phyloP scores from a whole-genome alignment of 2,888 invertebrate genomes.

The Aethes cnicana region DNA sequence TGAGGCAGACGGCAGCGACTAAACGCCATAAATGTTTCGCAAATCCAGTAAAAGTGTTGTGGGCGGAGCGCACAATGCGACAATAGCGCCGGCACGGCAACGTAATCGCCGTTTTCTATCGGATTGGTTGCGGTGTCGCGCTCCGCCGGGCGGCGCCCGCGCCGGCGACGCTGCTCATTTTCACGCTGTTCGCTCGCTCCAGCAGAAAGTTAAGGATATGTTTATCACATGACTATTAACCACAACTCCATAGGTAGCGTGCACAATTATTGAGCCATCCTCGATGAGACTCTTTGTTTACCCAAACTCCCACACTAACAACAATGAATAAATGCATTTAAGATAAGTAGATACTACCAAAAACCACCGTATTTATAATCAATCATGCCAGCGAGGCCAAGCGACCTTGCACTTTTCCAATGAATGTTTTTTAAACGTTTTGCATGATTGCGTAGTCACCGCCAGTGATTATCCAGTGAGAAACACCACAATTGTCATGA shows the following conservation, averaged over 20 bases:
- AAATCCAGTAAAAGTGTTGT: constrained; percentile 76
- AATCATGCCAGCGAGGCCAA: constrained; percentile 33
- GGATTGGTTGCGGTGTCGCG: constrained; percentile 75
- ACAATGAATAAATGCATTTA: constrained; percentile 19
- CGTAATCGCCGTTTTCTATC: constrained; percentile 80
- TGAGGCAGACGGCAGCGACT: constrained; percentile 53
- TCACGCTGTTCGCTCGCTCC: constrained; percentile 36
- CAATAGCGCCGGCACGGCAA: constrained; percentile 61
- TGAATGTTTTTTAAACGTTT: constrained; percentile 54
- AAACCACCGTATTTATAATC: constrained; percentile 27
- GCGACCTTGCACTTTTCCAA: constrained; percentile 61
- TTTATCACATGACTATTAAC: not conserved
- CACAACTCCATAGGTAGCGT: not conserved
- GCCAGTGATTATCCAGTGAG: constrained; percentile 60
- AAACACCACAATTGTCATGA: constrained; percentile 60
- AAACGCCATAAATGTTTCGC: constrained; percentile 68
- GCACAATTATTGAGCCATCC: not conserved
- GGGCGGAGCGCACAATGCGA: constrained; percentile 71
- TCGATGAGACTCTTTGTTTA: constrained; percentile 3
- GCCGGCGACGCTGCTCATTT: constrained; percentile 49
- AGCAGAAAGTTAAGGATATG: constrained; percentile 19
- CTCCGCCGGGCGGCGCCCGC: constrained; percentile 65
- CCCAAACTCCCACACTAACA: constrained; percentile 8
- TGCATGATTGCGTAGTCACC: constrained; percentile 49
- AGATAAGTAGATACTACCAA: not conserved